These are phyloP conservation scores for Physella acuta DNA, from an alignment of 1,140 invertebrate species.

Conservation along the genomic window DNA sequence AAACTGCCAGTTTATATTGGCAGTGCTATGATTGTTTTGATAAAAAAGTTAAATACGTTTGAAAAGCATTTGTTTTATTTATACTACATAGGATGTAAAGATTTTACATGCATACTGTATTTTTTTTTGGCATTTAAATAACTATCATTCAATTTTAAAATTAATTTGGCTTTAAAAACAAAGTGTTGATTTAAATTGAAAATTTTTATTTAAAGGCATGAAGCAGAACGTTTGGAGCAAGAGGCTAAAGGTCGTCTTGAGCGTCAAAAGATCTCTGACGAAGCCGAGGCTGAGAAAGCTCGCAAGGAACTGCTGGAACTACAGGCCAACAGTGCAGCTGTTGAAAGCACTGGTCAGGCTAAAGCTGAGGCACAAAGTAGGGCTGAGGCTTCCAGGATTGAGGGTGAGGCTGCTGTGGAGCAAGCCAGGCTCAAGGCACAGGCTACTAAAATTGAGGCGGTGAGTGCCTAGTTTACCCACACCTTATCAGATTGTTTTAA, in stretches of 20 bases:
- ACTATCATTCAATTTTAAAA: too few species aligned
- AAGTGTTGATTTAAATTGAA: neutral
- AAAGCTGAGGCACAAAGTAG: constrained; percentile 64
- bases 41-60: too few species aligned
- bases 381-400: constrained; percentile 63
- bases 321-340: constrained; percentile 59
- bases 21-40: too few species aligned
- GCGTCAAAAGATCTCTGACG: constrained; percentile 63
- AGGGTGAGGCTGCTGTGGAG: constrained; percentile 64
- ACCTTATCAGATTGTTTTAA: too few species aligned
- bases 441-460: constrained; percentile 63
- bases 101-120: too few species aligned
- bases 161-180: too few species aligned
- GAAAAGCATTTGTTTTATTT: too few species aligned
- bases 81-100: too few species aligned
- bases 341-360: constrained; percentile 62
- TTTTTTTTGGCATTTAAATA: too few species aligned
- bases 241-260: constrained; percentile 63
- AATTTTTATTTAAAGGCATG: constrained; percentile 55
- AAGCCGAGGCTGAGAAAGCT: constrained; percentile 62
- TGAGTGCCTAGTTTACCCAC: constrained; percentile 49
- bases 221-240: constrained; percentile 65
- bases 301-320: constrained; percentile 61
- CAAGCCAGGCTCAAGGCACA: constrained; percentile 62
- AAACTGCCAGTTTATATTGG: too few species aligned